Conservation (phyloP, 2,113 vertebrate species). For the Apodemus sylvaticus region DNA sequence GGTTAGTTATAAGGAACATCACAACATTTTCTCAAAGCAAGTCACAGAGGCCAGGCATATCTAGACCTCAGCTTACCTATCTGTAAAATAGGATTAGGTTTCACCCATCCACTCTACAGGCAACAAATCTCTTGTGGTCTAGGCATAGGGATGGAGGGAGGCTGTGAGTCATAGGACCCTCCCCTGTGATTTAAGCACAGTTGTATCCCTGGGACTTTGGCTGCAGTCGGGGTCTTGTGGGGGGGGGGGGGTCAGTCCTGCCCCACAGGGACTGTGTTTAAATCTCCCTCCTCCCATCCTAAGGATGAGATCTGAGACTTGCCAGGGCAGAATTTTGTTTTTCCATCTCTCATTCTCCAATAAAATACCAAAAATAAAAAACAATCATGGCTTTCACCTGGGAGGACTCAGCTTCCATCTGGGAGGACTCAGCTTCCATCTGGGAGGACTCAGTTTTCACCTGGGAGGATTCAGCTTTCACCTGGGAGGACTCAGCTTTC, state of each 20-base stretch:
- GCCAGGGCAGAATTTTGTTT: conserved; percentile 33
- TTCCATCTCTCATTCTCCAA: conserved; percentile 61
- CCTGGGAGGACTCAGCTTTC: conserved; percentile 12
- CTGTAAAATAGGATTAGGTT: neutral
- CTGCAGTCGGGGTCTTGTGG: too few relatives aligned
- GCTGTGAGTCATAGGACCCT: neutral
- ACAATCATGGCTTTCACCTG: conserved; percentile 63
- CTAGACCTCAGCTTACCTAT: neutral
- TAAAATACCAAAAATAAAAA: conserved; percentile 76
- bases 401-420: neutral
- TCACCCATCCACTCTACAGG: neutral
- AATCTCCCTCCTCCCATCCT: neutral
- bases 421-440: neutral
- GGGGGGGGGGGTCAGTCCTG: too few relatives aligned
- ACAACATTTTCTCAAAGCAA: neutral
- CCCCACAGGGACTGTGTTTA: neutral
- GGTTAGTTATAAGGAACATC: neutral
- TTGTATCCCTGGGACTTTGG: neutral
- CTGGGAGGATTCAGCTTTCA: neutral
- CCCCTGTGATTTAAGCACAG: neutral
- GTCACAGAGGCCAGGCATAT: neutral
- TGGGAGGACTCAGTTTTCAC: neutral
- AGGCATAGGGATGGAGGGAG: neutral
- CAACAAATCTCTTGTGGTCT: neutral
- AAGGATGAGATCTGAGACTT: conserved; percentile 14